Base-by-base conservation (phyloP, 2,888 invertebrate genomes). In the Rhorus exstirpatorius region DNA sequence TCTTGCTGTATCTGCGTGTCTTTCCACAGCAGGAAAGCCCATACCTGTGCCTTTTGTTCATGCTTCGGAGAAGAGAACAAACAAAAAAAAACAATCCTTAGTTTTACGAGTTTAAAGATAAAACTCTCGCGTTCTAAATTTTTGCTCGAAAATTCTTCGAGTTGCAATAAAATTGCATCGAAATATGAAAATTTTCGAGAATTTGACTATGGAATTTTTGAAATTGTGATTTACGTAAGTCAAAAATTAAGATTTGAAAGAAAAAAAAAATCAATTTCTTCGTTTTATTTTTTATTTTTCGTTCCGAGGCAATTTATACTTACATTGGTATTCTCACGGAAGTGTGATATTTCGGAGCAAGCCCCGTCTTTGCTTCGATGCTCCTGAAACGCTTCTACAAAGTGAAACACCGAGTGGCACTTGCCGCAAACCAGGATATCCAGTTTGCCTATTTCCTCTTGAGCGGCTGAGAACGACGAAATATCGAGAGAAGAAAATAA, bases 1-100 rank as follows among this genome's bases (percentile, higher is more conserved):
- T 92, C 92, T 49, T 89, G 89, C 87, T 92, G 92, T 46, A 94
- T 89, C 87, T 95, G 95, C 8, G 95, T 94, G 78, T 94, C 94
- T 89, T 97, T 97, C 97, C 97, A 97, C 51, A 97, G 91, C 3
- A 97, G 93, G 90, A 97, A 97, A 46, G 97, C 97, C 97, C 97
- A 97, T 8, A 97, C 96, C 93, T 97, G 96, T 7, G 97, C 96
- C 92, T 97, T 97, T 79, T 95, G 95, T 92, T 97, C 97, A 91
- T 95, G 95, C 95, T 96, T 93, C 53, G 91, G 86, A 79, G 81
- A 86, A 60, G 17, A 70, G 14, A 74, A 53, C 70, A 77, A 46
- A 55, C 14, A 65, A 65, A 17, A 55, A 12, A 31, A 53, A 61
- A 60, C n/a, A n/a, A 41, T 21, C 10, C 10, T 38, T 38, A 10